Conservation (phyloP, 2,113 vertebrate species). For the Anguilla rostrata region DNA sequence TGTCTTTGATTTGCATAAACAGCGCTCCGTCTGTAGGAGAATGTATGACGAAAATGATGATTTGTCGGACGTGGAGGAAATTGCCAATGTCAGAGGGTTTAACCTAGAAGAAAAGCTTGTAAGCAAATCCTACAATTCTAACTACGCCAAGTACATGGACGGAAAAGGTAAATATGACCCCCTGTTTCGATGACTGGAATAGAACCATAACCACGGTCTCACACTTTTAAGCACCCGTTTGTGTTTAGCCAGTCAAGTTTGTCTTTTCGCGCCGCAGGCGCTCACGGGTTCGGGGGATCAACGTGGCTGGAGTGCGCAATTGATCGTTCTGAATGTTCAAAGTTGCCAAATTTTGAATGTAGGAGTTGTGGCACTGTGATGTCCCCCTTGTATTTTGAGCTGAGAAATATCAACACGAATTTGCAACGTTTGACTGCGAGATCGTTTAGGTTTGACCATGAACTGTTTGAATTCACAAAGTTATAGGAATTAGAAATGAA, state of each 20-base stretch:
- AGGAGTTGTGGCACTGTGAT: too few species aligned
- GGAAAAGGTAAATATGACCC: conserved; percentile 79
- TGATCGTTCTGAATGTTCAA: neutral
- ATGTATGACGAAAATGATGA: conserved; percentile 94
- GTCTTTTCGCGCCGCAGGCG: conserved; percentile 20
- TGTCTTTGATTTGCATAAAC: conserved; percentile 46
- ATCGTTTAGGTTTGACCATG: neutral
- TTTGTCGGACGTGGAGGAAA: conserved; percentile 92
- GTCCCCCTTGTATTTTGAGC: too few species aligned
- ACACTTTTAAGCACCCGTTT: neutral
- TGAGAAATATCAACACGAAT: too few species aligned
- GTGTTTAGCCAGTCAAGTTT: neutral
- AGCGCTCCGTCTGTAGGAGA: conserved; percentile 87
- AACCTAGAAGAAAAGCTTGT: conserved; percentile 90
- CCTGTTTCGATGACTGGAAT: neutral
- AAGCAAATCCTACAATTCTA: conserved; percentile 77
- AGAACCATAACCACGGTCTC: neutral
- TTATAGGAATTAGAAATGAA: neutral
- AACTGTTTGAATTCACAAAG: neutral
- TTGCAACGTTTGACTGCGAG: neutral
- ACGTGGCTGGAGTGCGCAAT: neutral
- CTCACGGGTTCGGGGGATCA: neutral
- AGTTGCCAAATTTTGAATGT: neutral
- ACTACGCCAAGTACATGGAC: conserved; percentile 86
- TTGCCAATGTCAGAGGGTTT: conserved; percentile 88